Evolutionary conservation across 2,113 vertebrate species (phyloP).

Genomic region (Ctenomys sociabilis): DNA sequence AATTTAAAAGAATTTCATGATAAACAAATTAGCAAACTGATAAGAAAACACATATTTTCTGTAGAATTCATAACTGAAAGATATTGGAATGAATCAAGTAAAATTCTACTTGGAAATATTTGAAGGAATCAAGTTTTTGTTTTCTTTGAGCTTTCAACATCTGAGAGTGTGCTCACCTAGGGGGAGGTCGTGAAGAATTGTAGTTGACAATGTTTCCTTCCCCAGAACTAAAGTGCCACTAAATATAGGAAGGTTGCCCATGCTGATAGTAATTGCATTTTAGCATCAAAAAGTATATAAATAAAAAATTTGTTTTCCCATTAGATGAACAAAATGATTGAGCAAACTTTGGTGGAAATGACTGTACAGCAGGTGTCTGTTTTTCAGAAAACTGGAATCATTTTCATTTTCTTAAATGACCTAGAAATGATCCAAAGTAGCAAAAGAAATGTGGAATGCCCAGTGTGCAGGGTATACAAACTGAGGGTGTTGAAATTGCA

Average conservation of each 20-base stretch:
- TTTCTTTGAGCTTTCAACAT: background rate
- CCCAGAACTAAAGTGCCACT: background rate
- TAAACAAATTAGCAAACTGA: background rate
- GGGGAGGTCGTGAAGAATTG: background rate
- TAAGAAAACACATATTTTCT: background rate
- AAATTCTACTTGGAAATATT: background rate
- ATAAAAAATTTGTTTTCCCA: background rate
- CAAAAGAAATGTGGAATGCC: background rate
- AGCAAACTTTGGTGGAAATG: conserved; percentile 7
- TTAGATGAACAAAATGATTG: background rate
- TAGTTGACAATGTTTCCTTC: background rate
- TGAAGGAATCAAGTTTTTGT: background rate
- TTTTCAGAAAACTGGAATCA: conserved; percentile 6
- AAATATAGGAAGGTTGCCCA: background rate
- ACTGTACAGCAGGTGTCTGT: conserved; percentile 20
- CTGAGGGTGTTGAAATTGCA: background rate
- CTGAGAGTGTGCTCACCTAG: background rate
- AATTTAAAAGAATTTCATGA: conserved; percentile 41
- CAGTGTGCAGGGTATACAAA: background rate
- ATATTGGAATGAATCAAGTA: background rate
- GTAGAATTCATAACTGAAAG: conserved; percentile 16
- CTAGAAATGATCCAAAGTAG: conserved; percentile 10
- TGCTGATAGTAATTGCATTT: background rate
- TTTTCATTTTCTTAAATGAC: conserved; percentile 14
- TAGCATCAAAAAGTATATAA: background rate